Conservation (phyloP, 2,113 vertebrate genomes). For the Empidonax alnorum region DNA sequence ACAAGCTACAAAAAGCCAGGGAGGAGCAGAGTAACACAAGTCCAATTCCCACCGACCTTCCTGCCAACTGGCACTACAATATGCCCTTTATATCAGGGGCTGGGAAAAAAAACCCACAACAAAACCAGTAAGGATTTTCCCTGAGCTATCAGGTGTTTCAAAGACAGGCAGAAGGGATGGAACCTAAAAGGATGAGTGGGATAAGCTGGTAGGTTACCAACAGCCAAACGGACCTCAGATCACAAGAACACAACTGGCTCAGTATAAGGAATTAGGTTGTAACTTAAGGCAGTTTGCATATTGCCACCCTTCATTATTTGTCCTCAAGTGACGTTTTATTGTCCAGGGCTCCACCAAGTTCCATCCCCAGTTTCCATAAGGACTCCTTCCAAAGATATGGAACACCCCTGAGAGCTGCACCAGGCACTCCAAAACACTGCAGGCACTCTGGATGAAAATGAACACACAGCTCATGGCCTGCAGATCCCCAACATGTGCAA, state of each 20-base stretch:
- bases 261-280: accelerated
- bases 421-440: neutral
- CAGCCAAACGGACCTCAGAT: neutral
- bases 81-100: neutral
- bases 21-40: neutral
- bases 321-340: neutral
- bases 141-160: neutral
- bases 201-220: neutral
- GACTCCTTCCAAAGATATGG: neutral
- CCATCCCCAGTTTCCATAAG: neutral
- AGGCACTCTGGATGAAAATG: neutral
- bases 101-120: neutral
- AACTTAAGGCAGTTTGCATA: neutral
- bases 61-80: neutral
- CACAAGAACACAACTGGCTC: neutral
- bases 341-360: neutral
- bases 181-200: neutral
- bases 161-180: neutral
- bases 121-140: neutral
- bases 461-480: neutral
- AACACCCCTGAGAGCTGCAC: neutral
- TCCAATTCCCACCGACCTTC: neutral
- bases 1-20: neutral
- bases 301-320: neutral
- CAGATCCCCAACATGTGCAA: neutral